phyloP scores from a whole-genome alignment of 2,797 vertebrate genomes.

The Nasua narica region DNA sequence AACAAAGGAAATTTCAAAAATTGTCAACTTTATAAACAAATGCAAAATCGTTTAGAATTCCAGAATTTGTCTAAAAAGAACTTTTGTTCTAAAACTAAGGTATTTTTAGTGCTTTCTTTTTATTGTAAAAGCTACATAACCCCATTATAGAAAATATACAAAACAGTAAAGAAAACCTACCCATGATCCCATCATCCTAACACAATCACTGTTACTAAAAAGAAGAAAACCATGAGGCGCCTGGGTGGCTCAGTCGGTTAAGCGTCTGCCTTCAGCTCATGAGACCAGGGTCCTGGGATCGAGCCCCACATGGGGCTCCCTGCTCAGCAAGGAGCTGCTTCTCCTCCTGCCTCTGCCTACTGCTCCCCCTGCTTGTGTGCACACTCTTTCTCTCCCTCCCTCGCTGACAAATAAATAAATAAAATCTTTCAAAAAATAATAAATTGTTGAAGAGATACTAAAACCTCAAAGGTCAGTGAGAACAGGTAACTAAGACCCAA shows the following conservation, averaged over 20 bases:
- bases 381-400: too few relatives aligned
- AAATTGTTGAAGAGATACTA: background rate
- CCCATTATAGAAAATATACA: background rate
- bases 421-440: background rate
- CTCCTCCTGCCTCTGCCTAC: background rate
- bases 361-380: background rate
- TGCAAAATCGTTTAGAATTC: background rate
- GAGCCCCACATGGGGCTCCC: background rate
- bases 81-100: background rate
- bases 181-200: background rate
- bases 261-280: background rate
- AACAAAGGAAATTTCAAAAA: conserved; percentile 40
- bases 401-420: background rate
- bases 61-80: conserved; percentile 3
- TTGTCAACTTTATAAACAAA: conserved; percentile 25
- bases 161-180: background rate
- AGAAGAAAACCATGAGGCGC: background rate
- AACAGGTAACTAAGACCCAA: background rate
- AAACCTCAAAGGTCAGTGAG: background rate
- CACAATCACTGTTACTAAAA: background rate
- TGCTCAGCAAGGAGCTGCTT: background rate
- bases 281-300: background rate
- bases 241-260: background rate
- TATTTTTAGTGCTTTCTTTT: background rate
- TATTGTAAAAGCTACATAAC: background rate